These are phyloP conservation scores for Pristiophorus japonicus DNA, from an alignment of 2,113 vertebrate genomes.

Conservation along the genomic window DNA sequence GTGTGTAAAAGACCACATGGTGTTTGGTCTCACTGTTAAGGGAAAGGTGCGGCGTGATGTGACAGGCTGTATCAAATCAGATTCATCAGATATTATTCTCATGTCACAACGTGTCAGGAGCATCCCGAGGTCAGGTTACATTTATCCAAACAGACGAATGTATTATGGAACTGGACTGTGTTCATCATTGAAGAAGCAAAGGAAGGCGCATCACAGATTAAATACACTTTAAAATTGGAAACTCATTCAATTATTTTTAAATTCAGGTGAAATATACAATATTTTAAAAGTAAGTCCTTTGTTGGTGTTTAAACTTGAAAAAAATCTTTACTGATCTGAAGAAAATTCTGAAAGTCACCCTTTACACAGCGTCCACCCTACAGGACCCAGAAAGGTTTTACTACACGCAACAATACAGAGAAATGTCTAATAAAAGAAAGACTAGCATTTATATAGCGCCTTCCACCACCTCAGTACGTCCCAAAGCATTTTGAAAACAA, in stretches of 20 bases:
- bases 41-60: not conserved
- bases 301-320: not conserved
- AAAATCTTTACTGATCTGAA: not conserved
- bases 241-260: not conserved
- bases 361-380: not conserved
- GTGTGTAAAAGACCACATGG: not conserved
- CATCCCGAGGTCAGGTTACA: not conserved
- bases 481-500: not conserved
- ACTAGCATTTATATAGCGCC: not conserved
- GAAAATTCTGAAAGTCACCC: not conserved
- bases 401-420: not conserved
- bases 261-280: not conserved
- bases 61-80: not conserved
- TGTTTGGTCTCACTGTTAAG: not conserved
- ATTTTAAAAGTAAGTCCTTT: not conserved
- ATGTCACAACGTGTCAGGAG: not conserved
- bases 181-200: not conserved
- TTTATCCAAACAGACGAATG: not conserved
- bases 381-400: not conserved
- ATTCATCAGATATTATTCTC: not conserved
- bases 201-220: not conserved
- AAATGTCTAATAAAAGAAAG: not conserved
- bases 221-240: not conserved
- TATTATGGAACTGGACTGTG: not conserved
- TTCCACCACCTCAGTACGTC: not conserved